phyloP scores from a whole-genome alignment of 2,888 invertebrate species.

The Pachycephus smyrnensis region DNA sequence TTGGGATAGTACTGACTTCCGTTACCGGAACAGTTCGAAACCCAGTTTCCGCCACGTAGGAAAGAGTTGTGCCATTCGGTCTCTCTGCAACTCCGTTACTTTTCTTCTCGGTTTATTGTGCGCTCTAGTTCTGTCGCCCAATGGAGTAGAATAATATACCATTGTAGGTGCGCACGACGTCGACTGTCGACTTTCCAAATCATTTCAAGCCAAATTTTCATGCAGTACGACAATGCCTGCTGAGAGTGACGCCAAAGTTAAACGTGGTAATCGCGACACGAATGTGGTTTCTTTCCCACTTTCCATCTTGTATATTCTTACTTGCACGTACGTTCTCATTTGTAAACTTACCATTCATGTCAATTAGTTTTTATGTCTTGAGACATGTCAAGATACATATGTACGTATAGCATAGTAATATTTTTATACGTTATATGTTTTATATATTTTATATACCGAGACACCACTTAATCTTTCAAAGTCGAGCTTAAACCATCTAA shows the following conservation, averaged over 20 bases:
- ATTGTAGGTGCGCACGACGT: neutral
- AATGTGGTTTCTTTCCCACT: neutral
- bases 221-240: neutral
- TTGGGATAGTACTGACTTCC: neutral
- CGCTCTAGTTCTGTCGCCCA: constrained; percentile 1
- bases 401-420: neutral
- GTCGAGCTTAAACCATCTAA: too few species aligned
- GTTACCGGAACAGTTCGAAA: neutral
- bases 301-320: neutral
- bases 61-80: constrained; percentile 3
- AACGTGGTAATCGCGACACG: neutral
- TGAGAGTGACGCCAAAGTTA: neutral
- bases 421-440: too few species aligned
- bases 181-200: neutral
- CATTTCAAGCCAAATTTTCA: neutral
- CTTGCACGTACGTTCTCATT: neutral
- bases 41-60: constrained; percentile 2
- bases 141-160: neutral
- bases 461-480: too few species aligned
- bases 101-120: neutral
- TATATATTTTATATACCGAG: too few species aligned
- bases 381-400: neutral
- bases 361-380: neutral
- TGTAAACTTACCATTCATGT: neutral
- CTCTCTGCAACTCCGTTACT: neutral